Conservation (phyloP, 2,888 invertebrate genomes). For the Chymomyza procnemis region DNA sequence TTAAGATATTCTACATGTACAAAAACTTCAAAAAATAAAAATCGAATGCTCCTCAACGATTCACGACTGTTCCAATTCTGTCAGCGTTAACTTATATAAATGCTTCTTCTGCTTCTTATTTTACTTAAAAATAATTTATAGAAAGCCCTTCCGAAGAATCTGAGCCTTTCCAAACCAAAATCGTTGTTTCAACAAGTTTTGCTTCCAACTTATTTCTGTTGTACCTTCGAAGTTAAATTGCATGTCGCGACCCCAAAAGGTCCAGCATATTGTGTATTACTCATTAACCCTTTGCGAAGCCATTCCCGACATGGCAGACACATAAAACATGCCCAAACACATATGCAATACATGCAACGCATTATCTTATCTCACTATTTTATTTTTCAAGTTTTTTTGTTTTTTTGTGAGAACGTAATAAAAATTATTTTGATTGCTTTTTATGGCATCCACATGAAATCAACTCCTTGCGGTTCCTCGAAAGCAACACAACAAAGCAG, state of each 20-base stretch:
- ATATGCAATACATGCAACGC: background rate
- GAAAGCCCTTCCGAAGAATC: background rate
- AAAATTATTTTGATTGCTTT: slow-evolving; percentile 56
- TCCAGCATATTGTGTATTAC: slow-evolving; percentile 26
- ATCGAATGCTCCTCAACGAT: too few relatives aligned
- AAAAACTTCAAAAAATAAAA: too few relatives aligned
- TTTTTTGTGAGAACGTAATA: slow-evolving; percentile 58
- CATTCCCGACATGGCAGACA: slow-evolving; percentile 29
- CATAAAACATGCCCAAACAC: slow-evolving; percentile 46
- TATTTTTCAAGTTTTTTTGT: slow-evolving; percentile 5
- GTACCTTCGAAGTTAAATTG: background rate
- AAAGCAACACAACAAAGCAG: background rate
- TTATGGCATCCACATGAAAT: slow-evolving; percentile 23
- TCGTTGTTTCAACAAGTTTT: too few relatives aligned
- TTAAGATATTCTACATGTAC: too few relatives aligned
- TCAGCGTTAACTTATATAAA: too few relatives aligned
- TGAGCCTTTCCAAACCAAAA: background rate
- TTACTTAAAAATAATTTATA: too few relatives aligned
- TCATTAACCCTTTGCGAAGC: slow-evolving; percentile 57
- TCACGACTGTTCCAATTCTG: too few relatives aligned
- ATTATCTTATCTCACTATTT: background rate
- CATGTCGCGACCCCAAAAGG: slow-evolving; percentile 41
- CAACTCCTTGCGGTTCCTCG: slow-evolving; percentile 39
- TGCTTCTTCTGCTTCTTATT: too few relatives aligned
- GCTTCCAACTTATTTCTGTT: background rate